phyloP scores from a whole-genome alignment of 2,888 invertebrate genomes.

The Stenotaenia linearis region DNA sequence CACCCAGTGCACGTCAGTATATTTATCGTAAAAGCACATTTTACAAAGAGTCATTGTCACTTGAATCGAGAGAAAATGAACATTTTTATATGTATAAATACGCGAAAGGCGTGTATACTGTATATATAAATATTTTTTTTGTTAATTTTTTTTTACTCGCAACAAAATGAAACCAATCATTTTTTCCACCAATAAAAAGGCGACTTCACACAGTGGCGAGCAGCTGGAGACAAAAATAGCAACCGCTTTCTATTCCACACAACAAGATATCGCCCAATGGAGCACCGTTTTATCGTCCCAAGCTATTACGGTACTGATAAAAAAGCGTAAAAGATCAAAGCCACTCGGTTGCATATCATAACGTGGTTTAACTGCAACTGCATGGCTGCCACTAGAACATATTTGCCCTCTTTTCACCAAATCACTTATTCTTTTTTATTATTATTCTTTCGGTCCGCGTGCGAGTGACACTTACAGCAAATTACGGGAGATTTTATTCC shows the following conservation, averaged over 20 bases:
- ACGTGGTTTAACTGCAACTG: neutral
- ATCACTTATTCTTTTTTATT: constrained; percentile 26
- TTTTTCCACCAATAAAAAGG: neutral
- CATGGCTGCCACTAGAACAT: neutral
- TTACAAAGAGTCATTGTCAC: neutral
- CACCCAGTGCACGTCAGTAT: neutral
- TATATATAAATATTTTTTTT: neutral
- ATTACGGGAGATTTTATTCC: neutral
- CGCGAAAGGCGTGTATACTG: no score
- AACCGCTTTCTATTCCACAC: neutral
- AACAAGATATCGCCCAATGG: neutral
- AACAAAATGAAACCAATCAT: neutral
- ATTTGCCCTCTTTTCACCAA: constrained; percentile 24
- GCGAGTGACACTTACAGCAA: constrained; percentile 9
- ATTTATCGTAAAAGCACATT: neutral
- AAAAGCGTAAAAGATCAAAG: neutral
- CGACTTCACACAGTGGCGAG: neutral
- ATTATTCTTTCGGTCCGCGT: neutral
- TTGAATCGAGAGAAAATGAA: neutral
- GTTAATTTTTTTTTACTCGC: neutral
- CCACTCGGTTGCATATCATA: neutral
- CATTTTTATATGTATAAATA: no score
- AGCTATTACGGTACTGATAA: neutral
- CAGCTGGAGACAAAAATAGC: neutral
- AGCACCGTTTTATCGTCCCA: neutral